Evolutionary conservation across 2,797 vertebrate genomes (phyloP).

Genomic region (Dipus sagitta): DNA sequence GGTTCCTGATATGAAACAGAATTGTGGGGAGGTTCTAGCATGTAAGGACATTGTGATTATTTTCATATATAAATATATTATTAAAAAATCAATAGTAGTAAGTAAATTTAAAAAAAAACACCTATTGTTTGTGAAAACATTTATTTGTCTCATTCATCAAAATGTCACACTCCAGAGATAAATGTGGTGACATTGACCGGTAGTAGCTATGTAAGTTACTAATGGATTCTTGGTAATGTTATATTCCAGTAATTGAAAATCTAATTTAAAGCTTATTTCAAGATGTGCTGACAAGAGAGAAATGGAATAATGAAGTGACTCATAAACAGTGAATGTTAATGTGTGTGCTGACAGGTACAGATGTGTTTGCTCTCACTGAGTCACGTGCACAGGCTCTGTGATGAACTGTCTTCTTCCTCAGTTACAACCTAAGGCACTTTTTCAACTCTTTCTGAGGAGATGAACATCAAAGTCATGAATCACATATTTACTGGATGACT

Average conservation of each 20-base stretch:
- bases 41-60: neutral
- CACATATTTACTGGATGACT: neutral
- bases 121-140: neutral
- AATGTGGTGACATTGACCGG: neutral
- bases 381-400: too few species aligned
- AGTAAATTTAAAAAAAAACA: neutral
- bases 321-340: neutral
- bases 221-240: neutral
- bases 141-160: conserved; percentile 43
- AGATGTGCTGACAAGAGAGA: neutral
- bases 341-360: neutral
- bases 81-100: too few species aligned
- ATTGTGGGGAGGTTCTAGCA: accelerated
- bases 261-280: neutral
- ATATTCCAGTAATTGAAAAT: neutral
- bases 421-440: neutral
- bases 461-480: neutral
- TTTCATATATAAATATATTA: neutral
- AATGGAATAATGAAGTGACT: neutral
- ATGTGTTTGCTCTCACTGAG: neutral
- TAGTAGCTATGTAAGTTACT: neutral
- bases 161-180: neutral
- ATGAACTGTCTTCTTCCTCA: neutral
- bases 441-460: neutral
- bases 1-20: neutral